phyloP scores from a whole-genome alignment of 2,888 invertebrate genomes.

The Drosophila meridionalis region DNA sequence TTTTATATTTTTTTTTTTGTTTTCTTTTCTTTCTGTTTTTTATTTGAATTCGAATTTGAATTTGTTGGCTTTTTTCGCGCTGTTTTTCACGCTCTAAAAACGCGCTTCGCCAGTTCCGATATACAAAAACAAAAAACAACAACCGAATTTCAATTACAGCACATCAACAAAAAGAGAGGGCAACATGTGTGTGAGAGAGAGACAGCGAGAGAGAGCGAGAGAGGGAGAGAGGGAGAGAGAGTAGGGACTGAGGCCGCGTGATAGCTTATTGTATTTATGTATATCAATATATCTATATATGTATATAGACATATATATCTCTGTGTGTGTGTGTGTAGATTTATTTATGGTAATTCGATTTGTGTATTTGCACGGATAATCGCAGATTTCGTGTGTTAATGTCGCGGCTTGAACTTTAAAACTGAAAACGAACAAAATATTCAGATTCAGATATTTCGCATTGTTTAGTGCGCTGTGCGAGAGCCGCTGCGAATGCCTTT shows the following conservation, averaged over 20 bases:
- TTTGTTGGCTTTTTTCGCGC: neutral
- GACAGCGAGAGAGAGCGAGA: too few species aligned
- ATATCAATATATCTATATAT: neutral
- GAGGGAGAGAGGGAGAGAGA: neutral
- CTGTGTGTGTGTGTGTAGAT: neutral
- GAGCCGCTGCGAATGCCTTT: conserved; percentile 39
- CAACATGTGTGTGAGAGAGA: neutral
- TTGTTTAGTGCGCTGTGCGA: conserved; percentile 69
- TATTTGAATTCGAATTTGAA: neutral
- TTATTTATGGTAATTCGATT: conserved; percentile 23
- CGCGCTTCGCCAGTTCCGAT: conserved; percentile 22
- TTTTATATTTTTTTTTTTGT: neutral
- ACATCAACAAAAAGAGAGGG: conserved; percentile 2
- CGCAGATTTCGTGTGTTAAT: conserved; percentile 76
- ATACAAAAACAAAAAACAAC: conserved; percentile 27
- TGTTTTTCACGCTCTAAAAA: conserved; percentile 43
- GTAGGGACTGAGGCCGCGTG: neutral
- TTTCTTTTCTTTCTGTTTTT: too few species aligned
- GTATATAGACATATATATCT: neutral
- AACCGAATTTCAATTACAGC: conserved; percentile 17
- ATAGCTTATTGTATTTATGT: conserved; percentile 1
- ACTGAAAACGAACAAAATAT: conserved; percentile 66
- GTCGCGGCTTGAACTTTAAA: conserved; percentile 80
- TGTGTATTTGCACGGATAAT: conserved; percentile 59
- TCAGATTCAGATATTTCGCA: conserved; percentile 69